A percentile compares a stretch with the other conserved stretches of the same genome.
These are phyloP conservation scores for Picus viridis DNA, from an alignment of 2,797 vertebrate species.

Conservation along the genomic window DNA sequence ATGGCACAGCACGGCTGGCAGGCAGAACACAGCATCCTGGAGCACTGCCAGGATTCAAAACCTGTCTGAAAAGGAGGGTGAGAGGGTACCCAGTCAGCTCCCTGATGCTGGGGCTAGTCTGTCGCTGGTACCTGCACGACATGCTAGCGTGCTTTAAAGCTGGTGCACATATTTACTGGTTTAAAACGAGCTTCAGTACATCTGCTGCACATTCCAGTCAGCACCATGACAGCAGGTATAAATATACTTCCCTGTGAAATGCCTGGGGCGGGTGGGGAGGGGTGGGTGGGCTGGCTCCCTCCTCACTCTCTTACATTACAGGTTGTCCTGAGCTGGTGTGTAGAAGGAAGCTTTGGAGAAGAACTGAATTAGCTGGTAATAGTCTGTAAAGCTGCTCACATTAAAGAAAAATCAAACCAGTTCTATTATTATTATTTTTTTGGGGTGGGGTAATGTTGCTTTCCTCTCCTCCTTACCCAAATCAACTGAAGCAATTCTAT, in stretches of 20 bases:
- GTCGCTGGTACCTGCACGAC: background rate
- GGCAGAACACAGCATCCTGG: background rate
- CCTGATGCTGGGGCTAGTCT: background rate
- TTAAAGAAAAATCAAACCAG: background rate
- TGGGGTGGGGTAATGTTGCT: background rate
- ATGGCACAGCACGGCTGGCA: background rate
- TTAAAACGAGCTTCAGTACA: background rate
- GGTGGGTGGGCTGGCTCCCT: background rate
- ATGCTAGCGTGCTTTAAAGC: background rate
- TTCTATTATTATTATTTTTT: background rate
- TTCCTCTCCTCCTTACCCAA: background rate
- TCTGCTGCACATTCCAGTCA: background rate
- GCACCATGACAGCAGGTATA: background rate
- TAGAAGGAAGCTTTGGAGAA: background rate
- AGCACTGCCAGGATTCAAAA: background rate
- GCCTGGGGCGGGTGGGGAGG: background rate
- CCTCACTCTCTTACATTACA: background rate
- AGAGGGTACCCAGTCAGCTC: background rate
- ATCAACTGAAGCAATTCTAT: background rate
- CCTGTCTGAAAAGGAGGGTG: background rate
- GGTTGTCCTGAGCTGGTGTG: background rate
- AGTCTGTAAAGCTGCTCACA: background rate
- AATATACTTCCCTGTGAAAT: background rate
- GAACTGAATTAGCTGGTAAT: background rate
- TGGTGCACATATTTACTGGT: background rate